Base-by-base conservation (phyloP, 2,888 invertebrate species). In the Linnaemya vulpina region DNA sequence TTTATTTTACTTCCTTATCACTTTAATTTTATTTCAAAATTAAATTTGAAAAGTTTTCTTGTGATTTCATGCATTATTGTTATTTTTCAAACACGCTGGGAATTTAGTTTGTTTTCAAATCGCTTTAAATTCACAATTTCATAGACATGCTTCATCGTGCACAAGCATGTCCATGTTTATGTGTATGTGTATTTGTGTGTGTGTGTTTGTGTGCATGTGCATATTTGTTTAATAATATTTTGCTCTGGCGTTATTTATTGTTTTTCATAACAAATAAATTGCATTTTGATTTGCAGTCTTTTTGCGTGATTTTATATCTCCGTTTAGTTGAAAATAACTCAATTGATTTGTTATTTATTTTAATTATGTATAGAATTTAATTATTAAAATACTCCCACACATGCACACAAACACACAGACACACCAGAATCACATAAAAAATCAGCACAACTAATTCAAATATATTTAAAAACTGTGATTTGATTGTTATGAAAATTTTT, bases 331-430 rank as follows among this genome's bases (percentile, higher is more conserved):
- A 67, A 83, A 58, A 58, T 65, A 83, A 77, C 58, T 84, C 63
- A 67, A 87, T 84, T 75, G 70, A 79, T 75, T 86, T 87, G 78
- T 77, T 88, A 87, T 87, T 84, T 84, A 82, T 74, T 88, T 87
- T 87, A 88, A 90, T 86, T 88, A 88, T 87, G 88, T 90, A 89
- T 90, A 88, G 88, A 87, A 89, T 87, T 89, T 90, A 88, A 89
- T 90, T 88, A 87, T 80, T 70, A 40, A 76, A 82, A 82, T 46
- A 63, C 9, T n/a, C n/a, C n/a, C 67, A 22, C 60, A 1, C 10
- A 13, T n/a, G 11, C 17, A 22, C 0, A 0, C 8, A 46, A 13
- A 53, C 25, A 55, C 4, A 46, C 17, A 53, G 17, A 55, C 4
- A 20, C n/a, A 73, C 25, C 1, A 25, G 10, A 30, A 11, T 17